Base-by-base conservation (phyloP, 1,140 invertebrate species). In the Drosophila mauritiana region DNA sequence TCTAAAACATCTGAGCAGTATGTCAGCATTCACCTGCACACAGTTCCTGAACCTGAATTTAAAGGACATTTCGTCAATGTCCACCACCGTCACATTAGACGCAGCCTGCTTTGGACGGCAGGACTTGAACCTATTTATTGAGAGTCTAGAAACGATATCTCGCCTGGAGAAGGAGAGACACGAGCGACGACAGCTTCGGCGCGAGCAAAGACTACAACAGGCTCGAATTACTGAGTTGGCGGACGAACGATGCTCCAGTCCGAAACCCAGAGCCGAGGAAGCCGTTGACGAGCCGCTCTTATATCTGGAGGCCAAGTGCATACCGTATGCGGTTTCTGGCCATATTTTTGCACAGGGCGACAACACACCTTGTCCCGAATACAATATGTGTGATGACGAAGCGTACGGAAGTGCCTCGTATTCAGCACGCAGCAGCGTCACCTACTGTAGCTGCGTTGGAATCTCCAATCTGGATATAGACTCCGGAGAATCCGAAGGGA, bases 231-330 rank as follows among this genome's bases (percentile, higher is more conserved):
- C 48, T 1, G 36, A 74, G 25, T 17, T 88, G 39, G 48, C 80
- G 36, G 37, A 49, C 7, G 61, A 67, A 1, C 64, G 79, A 5
- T 57, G 77, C 39, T 15, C 15, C 1, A 85, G 76, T 56, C 82
- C 88, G 7, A 86, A 72, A 6, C 80, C 80, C 45, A 80, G 67
- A 42, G 80, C 51, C 7, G 82, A 88, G 1, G 81, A 86, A 36
- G 82, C 86, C 4, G 75, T 36, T 1, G 86, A 90, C 25, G 88
- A 88, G 48, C 86, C 86, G 0, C 5, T 67, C 0, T 62, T 64
- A 49, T 86, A 80, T 36, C 7, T 89, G 54, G 84, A 89, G 34
- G 68, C 81, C 45, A 90, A 91, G 48, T 81, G 83, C 40, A 90
- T 84, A 49, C 83, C 76, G 0, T 77, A 90, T 46, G 68, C 67